Base-by-base conservation (phyloP, 1,140 invertebrate species). In the Caenorhabditis brenneri region DNA sequence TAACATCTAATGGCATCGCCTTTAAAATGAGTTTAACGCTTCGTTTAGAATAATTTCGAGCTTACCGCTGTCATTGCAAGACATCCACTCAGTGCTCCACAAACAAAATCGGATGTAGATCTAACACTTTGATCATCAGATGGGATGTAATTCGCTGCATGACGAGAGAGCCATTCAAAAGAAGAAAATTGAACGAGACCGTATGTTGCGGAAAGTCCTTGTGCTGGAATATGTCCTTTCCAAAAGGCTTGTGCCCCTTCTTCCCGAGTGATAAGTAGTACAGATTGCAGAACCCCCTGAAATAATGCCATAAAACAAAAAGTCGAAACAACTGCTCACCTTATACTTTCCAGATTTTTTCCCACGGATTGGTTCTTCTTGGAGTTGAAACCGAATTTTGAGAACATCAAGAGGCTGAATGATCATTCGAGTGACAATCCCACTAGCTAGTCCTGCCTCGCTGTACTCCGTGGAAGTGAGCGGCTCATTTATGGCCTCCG, bases 361-460 rank as follows among this genome's bases (percentile, higher is more conserved):
- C 84, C 80, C 78, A 91, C 91, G 91, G 81, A 97, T 94, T n/a
- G 96, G 96, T 91, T 98, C 96, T 16, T 97, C 93, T 93, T 98
- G 96, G 58, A 97, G 92, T 94, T 97, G 97, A 93, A 98, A 97
- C 87, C 97, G 93, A 89, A 98, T 97, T 93, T 99, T 99, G 16
- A 98, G 89, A n/a, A 98, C 96, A 93, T 98, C 97, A 4, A 92
- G 86, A 46, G 92, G 92, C 80, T 92, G 92, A 82, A 87, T 88
- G 2, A 92, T 24, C 22, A 87, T 88, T 48, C 92, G 86, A 29
- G 91, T 89, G 15, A 78, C 58, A 48, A 87, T 83, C 15, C 86
- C 86, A 46, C 82, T 85, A 15, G 84, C 86, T 16, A 87, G 48
- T 12, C 86, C 86, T 15, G 86, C 86, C 29, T 86, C 84, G 36